phyloP scores from a whole-genome alignment of 53 echinoderm and acorn worm species.

The Actinopyga echinites region DNA sequence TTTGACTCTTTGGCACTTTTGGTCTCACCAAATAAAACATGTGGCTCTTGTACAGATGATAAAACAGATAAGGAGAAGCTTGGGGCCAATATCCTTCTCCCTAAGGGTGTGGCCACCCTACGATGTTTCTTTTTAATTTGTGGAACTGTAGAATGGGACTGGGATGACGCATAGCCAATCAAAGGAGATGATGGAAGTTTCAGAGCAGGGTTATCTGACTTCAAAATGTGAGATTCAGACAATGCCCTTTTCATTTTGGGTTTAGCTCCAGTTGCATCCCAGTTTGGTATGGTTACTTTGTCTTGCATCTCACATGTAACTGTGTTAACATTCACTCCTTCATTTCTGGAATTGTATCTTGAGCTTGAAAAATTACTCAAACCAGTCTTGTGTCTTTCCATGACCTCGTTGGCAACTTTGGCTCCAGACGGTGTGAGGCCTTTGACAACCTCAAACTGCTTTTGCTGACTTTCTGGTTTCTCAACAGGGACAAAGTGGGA shows the following conservation, averaged over 20 bases:
- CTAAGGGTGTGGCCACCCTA: neutral
- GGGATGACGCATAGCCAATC: neutral
- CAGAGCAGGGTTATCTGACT: neutral
- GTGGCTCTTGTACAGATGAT: neutral
- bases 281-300: neutral
- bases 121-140: neutral
- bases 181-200: neutral
- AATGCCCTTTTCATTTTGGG: slow-evolving; percentile 27
- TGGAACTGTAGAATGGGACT: slow-evolving; percentile 8
- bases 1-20: too few species aligned
- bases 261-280: slow-evolving; percentile 13
- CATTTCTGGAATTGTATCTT: too few species aligned
- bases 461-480: too few species aligned
- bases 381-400: too few species aligned
- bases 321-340: too few species aligned
- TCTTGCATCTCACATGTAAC: too few species aligned
- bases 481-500: too few species aligned
- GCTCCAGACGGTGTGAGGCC: too few species aligned
- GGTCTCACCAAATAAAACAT: neutral
- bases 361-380: too few species aligned
- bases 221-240: neutral
- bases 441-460: too few species aligned
- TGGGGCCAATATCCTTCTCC: neutral
- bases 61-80: neutral
- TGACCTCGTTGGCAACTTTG: too few species aligned